These are phyloP conservation scores for Tautogolabrus adspersus DNA, from an alignment of 2,113 vertebrate species.

Conservation along the genomic window DNA sequence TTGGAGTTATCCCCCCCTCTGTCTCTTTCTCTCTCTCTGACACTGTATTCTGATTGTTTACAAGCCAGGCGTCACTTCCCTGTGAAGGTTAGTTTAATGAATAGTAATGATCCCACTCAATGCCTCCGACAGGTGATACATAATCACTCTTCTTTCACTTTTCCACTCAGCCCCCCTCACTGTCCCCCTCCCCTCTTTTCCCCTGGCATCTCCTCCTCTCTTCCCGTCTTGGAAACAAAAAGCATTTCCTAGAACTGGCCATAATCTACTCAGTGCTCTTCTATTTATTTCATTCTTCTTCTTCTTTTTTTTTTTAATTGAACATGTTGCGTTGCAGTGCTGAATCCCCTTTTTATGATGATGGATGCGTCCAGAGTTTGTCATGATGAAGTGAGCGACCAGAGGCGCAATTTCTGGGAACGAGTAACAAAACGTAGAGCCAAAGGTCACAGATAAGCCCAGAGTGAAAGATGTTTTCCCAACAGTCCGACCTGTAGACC, in stretches of 20 bases:
- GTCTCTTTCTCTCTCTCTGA: slow-evolving; percentile 57
- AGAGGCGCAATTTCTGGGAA: slow-evolving; percentile 73
- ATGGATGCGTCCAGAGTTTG: slow-evolving; percentile 65
- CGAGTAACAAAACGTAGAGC: slow-evolving; percentile 48
- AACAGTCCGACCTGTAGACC: slow-evolving; percentile 58
- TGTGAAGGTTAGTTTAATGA: slow-evolving; percentile 98
- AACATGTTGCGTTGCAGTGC: slow-evolving; percentile 33
- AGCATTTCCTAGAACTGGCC: slow-evolving; percentile 78
- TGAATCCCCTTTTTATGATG: slow-evolving; percentile 76
- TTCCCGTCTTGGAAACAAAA: slow-evolving; percentile 77
- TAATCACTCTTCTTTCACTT: slow-evolving; percentile 84
- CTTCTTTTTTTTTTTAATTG: slow-evolving; percentile 55
- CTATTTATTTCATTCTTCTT: slow-evolving; percentile 43
- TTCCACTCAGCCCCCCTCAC: slow-evolving; percentile 54
- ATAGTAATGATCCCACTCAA: slow-evolving; percentile 89
- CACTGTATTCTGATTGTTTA: slow-evolving; percentile 92
- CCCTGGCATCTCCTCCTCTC: slow-evolving; percentile 23
- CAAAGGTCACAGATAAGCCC: slow-evolving; percentile 71
- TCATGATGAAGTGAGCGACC: slow-evolving; percentile 63
- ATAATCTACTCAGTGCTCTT: slow-evolving; percentile 69
- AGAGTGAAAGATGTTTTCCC: slow-evolving; percentile 71
- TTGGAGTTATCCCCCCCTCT: slow-evolving; percentile 79
- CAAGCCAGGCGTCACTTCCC: slow-evolving; percentile 88
- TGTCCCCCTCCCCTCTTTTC: slow-evolving; percentile 10
- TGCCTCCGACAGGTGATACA: slow-evolving; percentile 83